Evolutionary conservation across 2,113 vertebrate genomes (phyloP).

Genomic region (Syrrhaptes paradoxus): DNA sequence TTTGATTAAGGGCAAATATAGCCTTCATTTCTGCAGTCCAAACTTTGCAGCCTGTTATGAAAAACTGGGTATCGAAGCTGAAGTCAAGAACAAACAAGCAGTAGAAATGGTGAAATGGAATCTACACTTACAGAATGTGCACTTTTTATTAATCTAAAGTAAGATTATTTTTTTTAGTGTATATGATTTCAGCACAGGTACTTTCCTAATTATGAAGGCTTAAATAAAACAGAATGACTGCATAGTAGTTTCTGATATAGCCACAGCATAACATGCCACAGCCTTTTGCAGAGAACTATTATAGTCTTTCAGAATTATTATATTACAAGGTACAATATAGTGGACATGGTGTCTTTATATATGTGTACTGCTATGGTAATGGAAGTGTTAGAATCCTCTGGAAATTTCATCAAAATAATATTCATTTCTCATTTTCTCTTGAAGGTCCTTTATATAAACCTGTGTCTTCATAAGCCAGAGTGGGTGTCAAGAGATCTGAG

Average conservation of each 20-base stretch:
- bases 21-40: background rate
- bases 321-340: background rate
- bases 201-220: slow-evolving; percentile 8
- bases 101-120: background rate
- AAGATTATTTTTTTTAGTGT: background rate
- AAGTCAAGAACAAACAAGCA: background rate
- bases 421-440: slow-evolving; percentile 22
- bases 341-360: background rate
- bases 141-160: slow-evolving; percentile 12
- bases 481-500: slow-evolving; percentile 58
- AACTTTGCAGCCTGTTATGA: background rate
- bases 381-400: background rate
- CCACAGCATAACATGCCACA: background rate
- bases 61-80: background rate
- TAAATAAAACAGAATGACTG: slow-evolving; percentile 26
- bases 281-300: background rate
- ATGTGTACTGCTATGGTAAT: background rate
- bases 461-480: slow-evolving; percentile 52
- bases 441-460: slow-evolving; percentile 49
- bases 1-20: slow-evolving; percentile 22
- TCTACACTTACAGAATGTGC: background rate
- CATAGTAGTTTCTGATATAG: background rate
- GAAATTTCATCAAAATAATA: slow-evolving; percentile 13
- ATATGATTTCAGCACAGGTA: background rate
- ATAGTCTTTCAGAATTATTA: slow-evolving; percentile 9